Evolutionary conservation across 2,888 invertebrate species (phyloP).

Genomic region (Harpalus rufipes): DNA sequence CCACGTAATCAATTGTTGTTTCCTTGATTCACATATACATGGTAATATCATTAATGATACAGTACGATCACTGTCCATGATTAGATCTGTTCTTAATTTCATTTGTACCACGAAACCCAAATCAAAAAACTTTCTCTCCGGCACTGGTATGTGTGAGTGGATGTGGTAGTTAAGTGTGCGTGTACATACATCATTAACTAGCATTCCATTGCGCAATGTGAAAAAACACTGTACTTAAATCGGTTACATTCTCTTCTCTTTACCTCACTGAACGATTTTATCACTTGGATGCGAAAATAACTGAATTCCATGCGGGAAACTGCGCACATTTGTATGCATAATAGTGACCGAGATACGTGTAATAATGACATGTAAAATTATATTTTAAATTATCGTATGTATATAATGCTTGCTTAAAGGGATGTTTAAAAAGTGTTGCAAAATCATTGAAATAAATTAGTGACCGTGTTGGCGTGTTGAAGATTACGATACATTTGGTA

Average conservation of each 20-base stretch:
- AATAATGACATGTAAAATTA: background rate
- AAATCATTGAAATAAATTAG: too few species aligned
- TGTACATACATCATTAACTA: slow-evolving; percentile 42
- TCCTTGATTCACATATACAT: too few species aligned
- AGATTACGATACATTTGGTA: too few species aligned
- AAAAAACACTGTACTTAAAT: slow-evolving; percentile 30
- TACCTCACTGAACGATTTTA: slow-evolving; percentile 12
- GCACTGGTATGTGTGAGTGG: slow-evolving; percentile 2
- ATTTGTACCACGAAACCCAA: background rate
- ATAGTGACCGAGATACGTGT: background rate
- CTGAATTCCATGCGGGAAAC: background rate
- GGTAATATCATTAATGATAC: background rate
- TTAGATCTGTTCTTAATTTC: background rate
- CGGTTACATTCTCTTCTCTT: slow-evolving; percentile 32
- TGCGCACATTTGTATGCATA: background rate
- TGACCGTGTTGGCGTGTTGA: too few species aligned
- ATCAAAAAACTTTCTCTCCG: slow-evolving; percentile 3
- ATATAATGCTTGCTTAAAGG: too few species aligned
- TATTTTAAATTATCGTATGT: slow-evolving; percentile 1
- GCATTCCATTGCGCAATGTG: slow-evolving; percentile 42
- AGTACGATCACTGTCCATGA: background rate
- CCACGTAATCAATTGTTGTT: background rate
- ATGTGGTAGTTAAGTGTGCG: slow-evolving; percentile 32
- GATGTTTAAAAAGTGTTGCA: too few species aligned
- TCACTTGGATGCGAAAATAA: slow-evolving; percentile 4